These are phyloP conservation scores for Fulmarus glacialis DNA, from an alignment of 2,113 vertebrate species.

Conservation along the genomic window DNA sequence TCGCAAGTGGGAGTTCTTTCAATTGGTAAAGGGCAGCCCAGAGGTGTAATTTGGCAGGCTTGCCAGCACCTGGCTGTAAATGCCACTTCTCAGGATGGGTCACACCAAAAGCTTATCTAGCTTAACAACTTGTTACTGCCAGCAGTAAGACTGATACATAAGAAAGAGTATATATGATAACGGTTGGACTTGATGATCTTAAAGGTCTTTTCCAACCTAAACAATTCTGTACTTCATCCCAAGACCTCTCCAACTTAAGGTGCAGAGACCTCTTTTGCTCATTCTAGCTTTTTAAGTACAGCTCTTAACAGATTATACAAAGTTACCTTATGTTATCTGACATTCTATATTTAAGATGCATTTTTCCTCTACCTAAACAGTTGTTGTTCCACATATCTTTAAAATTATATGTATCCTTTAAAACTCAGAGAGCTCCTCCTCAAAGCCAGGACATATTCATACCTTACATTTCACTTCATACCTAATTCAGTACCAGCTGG, in stretches of 20 bases:
- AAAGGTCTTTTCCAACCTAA: too few relatives aligned
- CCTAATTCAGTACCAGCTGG: background rate
- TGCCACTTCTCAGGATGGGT: background rate
- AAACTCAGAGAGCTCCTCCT: background rate
- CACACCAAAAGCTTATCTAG: background rate
- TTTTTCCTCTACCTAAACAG: background rate
- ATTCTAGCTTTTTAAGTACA: background rate
- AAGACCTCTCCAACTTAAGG: background rate
- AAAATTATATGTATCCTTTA: background rate
- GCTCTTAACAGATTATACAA: background rate
- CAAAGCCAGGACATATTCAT: background rate
- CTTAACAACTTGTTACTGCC: background rate
- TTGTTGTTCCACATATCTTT: background rate
- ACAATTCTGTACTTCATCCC: background rate
- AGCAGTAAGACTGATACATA: background rate
- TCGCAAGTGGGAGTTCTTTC: background rate
- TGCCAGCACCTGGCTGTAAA: background rate
- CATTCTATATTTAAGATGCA: background rate
- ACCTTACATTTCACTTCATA: background rate
- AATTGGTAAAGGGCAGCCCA: background rate
- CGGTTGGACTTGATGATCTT: too few relatives aligned
- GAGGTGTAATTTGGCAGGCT: fast-evolving
- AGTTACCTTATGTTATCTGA: background rate
- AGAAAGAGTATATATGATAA: background rate
- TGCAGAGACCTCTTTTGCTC: background rate